Percentiles rank a stretch among this genome's conserved stretches.
These are phyloP conservation scores for Melinaea menophilus DNA, from an alignment of 2,888 invertebrate genomes.

Conservation along the genomic window DNA sequence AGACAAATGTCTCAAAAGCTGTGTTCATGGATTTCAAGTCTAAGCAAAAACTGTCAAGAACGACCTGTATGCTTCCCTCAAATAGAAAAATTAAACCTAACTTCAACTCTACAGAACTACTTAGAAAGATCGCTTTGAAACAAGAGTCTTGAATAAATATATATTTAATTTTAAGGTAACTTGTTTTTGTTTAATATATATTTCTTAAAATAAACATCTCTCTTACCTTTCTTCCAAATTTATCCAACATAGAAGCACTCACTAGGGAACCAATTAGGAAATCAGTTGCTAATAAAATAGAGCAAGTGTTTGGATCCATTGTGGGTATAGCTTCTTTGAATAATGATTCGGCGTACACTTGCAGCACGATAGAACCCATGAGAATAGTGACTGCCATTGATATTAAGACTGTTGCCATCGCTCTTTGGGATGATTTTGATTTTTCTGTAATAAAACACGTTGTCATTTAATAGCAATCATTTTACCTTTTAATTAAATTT, in stretches of 20 bases:
- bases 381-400: conserved; percentile 52
- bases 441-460: conserved; percentile 42
- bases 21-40: too few relatives aligned
- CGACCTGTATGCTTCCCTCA: too few relatives aligned
- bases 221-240: conserved; percentile 60
- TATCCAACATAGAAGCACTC: conserved; percentile 52
- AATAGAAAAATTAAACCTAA: too few relatives aligned
- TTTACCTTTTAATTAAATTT: too few relatives aligned
- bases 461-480: not conserved
- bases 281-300: conserved; percentile 57
- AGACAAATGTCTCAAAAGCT: too few relatives aligned
- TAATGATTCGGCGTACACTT: conserved; percentile 65
- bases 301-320: conserved; percentile 59
- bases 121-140: too few relatives aligned
- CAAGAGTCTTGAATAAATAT: too few relatives aligned
- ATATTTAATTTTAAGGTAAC: too few relatives aligned
- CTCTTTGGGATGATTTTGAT: conserved; percentile 55
- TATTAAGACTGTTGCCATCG: conserved; percentile 44
- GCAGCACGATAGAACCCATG: conserved; percentile 64
- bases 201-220: too few relatives aligned
- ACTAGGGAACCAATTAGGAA: conserved; percentile 50
- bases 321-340: conserved; percentile 63
- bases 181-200: too few relatives aligned
- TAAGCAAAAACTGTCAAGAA: too few relatives aligned
- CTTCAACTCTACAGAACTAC: too few relatives aligned